These are phyloP conservation scores for Diarsia rubi DNA, from an alignment of 2,888 invertebrate genomes.

Conservation along the genomic window DNA sequence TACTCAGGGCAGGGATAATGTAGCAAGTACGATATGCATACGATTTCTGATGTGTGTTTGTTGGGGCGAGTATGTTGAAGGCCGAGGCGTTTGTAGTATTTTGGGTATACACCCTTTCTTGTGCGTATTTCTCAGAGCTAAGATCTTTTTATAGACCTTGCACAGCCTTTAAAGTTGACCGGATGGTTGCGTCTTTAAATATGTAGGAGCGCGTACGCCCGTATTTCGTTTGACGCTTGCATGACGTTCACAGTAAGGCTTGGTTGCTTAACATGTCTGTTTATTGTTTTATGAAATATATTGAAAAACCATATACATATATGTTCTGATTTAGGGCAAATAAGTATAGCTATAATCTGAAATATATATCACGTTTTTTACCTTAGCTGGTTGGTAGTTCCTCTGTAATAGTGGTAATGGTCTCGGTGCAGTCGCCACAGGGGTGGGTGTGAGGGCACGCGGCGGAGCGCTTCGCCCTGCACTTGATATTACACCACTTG, in stretches of 20 bases:
- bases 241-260: neutral
- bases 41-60: too few relatives aligned
- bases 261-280: neutral
- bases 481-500: slow-evolving; percentile 81
- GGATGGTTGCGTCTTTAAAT: too few relatives aligned
- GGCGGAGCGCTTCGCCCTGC: slow-evolving; percentile 74
- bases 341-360: neutral
- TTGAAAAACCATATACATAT: neutral
- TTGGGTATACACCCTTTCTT: too few relatives aligned
- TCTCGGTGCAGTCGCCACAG: slow-evolving; percentile 78
- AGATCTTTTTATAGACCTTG: too few relatives aligned
- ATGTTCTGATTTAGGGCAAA: neutral
- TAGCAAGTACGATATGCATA: too few relatives aligned
- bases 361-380: slow-evolving; percentile 57
- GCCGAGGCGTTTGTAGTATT: too few relatives aligned
- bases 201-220: neutral
- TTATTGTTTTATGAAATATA: neutral
- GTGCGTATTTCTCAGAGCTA: too few relatives aligned
- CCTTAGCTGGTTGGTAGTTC: slow-evolving; percentile 88
- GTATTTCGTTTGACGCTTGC: neutral
- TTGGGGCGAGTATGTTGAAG: too few relatives aligned
- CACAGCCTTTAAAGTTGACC: too few relatives aligned
- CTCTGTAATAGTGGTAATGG: slow-evolving; percentile 86
- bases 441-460: slow-evolving; percentile 74
- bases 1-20: too few relatives aligned